phyloP scores from a whole-genome alignment of 2,797 vertebrate genomes.

The Sus cebifrons region DNA sequence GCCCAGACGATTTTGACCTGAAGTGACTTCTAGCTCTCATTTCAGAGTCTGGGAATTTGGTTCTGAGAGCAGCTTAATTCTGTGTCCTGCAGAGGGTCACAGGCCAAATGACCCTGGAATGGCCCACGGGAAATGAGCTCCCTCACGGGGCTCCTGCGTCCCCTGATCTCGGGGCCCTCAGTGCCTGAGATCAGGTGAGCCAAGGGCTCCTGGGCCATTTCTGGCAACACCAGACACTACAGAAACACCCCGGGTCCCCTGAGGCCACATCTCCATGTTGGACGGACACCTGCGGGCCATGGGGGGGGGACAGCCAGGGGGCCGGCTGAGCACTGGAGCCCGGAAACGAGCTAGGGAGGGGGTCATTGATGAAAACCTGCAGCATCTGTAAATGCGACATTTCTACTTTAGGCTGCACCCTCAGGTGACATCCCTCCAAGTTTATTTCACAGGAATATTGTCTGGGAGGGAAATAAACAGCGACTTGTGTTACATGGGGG shows the following conservation, averaged over 20 bases:
- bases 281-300: accelerated
- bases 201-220: background rate
- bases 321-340: background rate
- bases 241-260: accelerated
- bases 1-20: accelerated
- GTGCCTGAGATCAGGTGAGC: no score
- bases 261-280: accelerated
- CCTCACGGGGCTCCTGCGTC: accelerated
- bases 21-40: background rate
- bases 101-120: accelerated
- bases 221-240: accelerated
- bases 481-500: background rate
- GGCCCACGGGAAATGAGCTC: background rate
- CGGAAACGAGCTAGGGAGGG: background rate
- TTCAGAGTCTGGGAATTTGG: background rate
- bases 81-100: background rate
- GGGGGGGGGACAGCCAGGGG: accelerated
- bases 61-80: no score
- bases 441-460: background rate
- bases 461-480: background rate
- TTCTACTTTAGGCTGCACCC: accelerated
- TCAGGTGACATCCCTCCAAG: background rate
- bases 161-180: accelerated
- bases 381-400: accelerated
- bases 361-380: background rate